Conservation (phyloP, 2,888 invertebrate genomes). For the Calameuta filiformis region DNA sequence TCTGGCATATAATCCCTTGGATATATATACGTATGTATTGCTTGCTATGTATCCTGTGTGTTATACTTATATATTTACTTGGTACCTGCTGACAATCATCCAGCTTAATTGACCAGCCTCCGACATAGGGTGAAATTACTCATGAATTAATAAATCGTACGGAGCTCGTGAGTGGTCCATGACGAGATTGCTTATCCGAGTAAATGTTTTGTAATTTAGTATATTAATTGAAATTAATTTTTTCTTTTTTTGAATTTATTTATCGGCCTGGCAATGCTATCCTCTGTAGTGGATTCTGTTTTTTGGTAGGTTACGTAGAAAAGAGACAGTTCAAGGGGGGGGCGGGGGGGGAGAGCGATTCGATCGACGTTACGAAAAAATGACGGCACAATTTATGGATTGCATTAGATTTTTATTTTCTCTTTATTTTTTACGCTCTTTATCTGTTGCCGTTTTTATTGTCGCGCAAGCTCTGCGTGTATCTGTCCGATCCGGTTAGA, state of each 20-base stretch:
- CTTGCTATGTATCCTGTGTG: not conserved
- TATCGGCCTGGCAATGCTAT: not conserved
- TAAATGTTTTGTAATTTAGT: not conserved
- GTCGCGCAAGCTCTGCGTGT: not conserved
- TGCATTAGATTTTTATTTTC: not conserved
- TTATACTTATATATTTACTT: not conserved
- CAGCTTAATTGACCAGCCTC: conserved; percentile 41
- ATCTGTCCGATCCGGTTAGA: not conserved
- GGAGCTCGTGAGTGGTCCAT: not conserved
- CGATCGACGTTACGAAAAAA: not conserved
- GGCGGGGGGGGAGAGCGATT: no score
- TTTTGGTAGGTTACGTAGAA: not conserved
- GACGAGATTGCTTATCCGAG: not conserved
- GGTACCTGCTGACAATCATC: conserved; percentile 19
- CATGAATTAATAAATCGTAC: conserved; percentile 18
- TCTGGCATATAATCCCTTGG: not conserved
- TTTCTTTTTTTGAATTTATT: not conserved
- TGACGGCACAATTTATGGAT: not conserved
- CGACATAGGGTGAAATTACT: conserved; percentile 42
- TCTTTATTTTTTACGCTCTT: not conserved
- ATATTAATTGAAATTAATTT: not conserved
- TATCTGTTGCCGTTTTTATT: not conserved
- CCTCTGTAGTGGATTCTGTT: not conserved
- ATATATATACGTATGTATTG: not conserved
- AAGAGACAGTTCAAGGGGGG: not conserved